Evolutionary conservation across 2,113 vertebrate genomes (phyloP).

Genomic region (Misgurnus mizolepis): DNA sequence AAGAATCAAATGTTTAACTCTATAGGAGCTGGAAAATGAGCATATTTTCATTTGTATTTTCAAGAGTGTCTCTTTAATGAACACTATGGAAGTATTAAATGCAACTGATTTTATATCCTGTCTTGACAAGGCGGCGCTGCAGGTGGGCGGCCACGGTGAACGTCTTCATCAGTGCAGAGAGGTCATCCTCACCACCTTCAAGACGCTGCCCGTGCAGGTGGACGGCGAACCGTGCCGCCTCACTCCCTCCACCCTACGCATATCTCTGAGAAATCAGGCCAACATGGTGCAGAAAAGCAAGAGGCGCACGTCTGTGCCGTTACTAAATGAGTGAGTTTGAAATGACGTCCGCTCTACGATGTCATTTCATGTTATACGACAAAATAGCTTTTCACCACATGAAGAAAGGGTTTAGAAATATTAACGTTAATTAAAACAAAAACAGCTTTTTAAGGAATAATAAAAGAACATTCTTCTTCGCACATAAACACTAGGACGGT

Average conservation of each 20-base stretch:
- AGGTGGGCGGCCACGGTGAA: conserved; percentile 95
- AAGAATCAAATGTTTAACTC: too few relatives aligned
- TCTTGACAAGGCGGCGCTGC: conserved; percentile 86
- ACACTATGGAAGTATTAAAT: not conserved
- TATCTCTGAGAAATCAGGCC: conserved; percentile 95
- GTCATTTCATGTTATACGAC: not conserved
- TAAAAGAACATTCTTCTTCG: too few relatives aligned
- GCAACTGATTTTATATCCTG: not conserved
- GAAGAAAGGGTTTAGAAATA: not conserved
- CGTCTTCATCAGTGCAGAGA: conserved; percentile 93
- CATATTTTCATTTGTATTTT: too few relatives aligned
- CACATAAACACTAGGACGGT: not conserved
- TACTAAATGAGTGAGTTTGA: conserved; percentile 91
- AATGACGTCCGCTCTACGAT: not conserved
- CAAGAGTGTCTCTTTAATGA: too few relatives aligned
- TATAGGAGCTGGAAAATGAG: too few relatives aligned
- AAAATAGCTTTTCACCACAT: not conserved
- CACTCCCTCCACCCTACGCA: conserved; percentile 85
- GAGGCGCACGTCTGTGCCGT: conserved; percentile 87
- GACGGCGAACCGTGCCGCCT: conserved; percentile 95
- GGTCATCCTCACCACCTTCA: conserved; percentile 89
- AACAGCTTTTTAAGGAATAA: too few relatives aligned
- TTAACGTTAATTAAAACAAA: too few relatives aligned
- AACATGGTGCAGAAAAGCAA: conserved; percentile 99
- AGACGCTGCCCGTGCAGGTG: conserved; percentile 96